Percentiles rank a stretch among this genome's conserved stretches.
Conservation (phyloP, 2,113 vertebrate genomes). For the Vombatus ursinus region DNA sequence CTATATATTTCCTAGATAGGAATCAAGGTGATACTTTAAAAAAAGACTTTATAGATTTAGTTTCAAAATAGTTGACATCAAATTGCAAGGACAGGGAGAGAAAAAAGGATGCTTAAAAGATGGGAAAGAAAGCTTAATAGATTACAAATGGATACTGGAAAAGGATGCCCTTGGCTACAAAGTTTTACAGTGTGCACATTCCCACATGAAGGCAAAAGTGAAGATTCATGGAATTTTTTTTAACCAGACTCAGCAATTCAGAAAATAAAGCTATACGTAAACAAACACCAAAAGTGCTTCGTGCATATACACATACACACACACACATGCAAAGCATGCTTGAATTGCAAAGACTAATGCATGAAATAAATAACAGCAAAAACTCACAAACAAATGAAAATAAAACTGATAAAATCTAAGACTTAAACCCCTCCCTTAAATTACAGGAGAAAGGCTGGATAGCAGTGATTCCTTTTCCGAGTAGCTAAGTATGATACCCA, state of each 20-base stretch:
- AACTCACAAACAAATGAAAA: not conserved
- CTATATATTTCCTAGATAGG: constrained; percentile 42
- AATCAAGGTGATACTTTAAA: constrained; percentile 31
- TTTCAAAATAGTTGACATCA: constrained; percentile 49
- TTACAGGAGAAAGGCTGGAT: not conserved
- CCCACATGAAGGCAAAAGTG: constrained; percentile 47
- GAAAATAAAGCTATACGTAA: not conserved
- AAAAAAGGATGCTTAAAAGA: constrained; percentile 16
- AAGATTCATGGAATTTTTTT: constrained; percentile 59
- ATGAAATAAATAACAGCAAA: not conserved
- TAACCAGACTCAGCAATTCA: constrained; percentile 47
- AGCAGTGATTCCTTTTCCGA: not conserved
- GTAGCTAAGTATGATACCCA: not conserved
- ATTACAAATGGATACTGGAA: constrained; percentile 41
- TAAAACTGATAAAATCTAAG: not conserved
- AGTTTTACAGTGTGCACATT: constrained; percentile 20
- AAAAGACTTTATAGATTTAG: constrained; percentile 11
- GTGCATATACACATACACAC: not conserved
- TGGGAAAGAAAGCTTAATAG: not conserved
- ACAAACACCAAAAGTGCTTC: not conserved
- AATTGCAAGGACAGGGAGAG: constrained; percentile 43
- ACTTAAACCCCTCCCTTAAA: constrained; percentile 12
- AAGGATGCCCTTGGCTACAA: constrained; percentile 37
- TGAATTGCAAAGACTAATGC: not conserved
- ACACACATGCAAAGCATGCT: not conserved